Evolutionary conservation across 2,113 vertebrate genomes (phyloP).

Genomic region (Pollachius pollachius): DNA sequence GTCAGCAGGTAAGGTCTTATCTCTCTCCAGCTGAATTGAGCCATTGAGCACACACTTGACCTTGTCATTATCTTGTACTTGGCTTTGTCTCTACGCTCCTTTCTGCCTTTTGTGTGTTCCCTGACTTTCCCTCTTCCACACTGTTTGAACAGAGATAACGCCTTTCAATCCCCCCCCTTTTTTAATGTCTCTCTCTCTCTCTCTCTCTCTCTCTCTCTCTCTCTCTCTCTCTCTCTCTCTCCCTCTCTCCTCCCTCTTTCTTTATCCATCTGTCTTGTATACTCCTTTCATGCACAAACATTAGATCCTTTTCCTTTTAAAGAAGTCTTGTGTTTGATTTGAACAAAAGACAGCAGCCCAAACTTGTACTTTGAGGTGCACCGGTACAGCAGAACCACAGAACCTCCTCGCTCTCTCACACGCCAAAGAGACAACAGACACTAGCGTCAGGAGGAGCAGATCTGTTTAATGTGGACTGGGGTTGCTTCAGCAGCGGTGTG

Average conservation of each 20-base stretch:
- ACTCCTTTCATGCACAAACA: neutral
- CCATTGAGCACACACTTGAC: slow-evolving; percentile 68
- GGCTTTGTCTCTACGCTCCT: slow-evolving; percentile 64
- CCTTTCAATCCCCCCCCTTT: slow-evolving; percentile 12
- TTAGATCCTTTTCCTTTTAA: neutral
- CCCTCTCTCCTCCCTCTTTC: slow-evolving; percentile 8
- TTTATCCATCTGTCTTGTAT: neutral
- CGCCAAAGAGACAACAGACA: too few species aligned
- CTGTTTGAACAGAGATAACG: slow-evolving; percentile 70
- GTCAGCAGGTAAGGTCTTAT: slow-evolving; percentile 63
- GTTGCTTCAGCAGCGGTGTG: too few species aligned
- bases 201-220: neutral
- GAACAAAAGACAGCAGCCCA: too few species aligned
- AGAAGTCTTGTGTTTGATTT: too few species aligned
- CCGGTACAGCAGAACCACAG: too few species aligned
- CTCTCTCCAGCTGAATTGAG: slow-evolving; percentile 57
- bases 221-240: neutral
- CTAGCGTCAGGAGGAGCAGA: too few species aligned
- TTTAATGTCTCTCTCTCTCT: slow-evolving; percentile 12
- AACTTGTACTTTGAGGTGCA: too few species aligned
- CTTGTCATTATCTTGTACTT: slow-evolving; percentile 68
- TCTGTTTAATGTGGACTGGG: too few species aligned
- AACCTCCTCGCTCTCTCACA: too few species aligned
- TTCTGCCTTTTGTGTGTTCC: slow-evolving; percentile 53
- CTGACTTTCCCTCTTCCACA: slow-evolving; percentile 60